phyloP scores from a whole-genome alignment of 2,888 invertebrate genomes.

The Spodoptera littoralis region DNA sequence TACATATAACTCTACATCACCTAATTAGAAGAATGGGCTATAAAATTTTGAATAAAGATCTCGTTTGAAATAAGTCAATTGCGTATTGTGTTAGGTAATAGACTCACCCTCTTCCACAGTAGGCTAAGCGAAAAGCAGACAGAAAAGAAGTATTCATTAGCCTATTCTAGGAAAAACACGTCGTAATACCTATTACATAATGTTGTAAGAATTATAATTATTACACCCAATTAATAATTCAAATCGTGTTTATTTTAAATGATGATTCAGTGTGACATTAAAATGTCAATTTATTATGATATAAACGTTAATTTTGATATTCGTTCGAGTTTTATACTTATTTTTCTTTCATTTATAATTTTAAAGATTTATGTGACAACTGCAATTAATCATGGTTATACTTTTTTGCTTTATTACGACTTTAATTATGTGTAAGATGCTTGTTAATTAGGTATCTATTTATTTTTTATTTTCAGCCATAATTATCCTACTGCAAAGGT shows the following conservation, averaged over 20 bases:
- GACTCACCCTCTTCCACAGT: too few relatives aligned
- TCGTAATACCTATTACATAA: too few relatives aligned
- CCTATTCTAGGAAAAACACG: too few relatives aligned
- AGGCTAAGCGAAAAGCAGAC: too few relatives aligned
- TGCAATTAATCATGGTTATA: conserved; percentile 35
- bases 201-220: conserved; percentile 32
- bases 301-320: conserved; percentile 37
- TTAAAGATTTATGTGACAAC: conserved; percentile 33
- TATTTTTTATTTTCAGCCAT: too few relatives aligned
- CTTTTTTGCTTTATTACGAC: conserved; percentile 2
- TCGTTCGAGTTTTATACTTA: conserved; percentile 19
- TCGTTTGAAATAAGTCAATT: too few relatives aligned
- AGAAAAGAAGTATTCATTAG: too few relatives aligned
- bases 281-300: conserved; percentile 56
- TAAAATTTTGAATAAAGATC: too few relatives aligned
- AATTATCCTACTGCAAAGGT: too few relatives aligned
- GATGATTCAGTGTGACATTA: conserved; percentile 54
- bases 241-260: conserved; percentile 49
- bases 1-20: too few relatives aligned
- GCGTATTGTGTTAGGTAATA: too few relatives aligned
- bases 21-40: too few relatives aligned
- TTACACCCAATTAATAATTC: conserved; percentile 55
- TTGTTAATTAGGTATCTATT: neutral
- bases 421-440: neutral
- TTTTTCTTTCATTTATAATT: conserved; percentile 35